Evolutionary conservation across 2,888 invertebrate genomes (phyloP), one percentile per base, ranked within the genome.

Genomic region (Drosophila monieri): DNA sequence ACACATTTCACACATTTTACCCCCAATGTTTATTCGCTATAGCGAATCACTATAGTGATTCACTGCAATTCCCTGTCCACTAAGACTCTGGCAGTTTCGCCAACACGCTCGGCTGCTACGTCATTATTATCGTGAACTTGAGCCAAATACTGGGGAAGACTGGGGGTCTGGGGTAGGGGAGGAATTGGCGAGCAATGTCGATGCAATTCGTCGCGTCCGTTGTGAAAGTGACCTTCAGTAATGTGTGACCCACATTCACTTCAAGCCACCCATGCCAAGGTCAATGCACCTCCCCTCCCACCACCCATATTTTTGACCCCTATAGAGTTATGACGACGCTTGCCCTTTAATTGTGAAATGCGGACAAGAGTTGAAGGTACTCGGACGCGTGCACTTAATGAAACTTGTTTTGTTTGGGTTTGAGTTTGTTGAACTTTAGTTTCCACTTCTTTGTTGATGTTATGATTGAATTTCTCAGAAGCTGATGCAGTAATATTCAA

Each of bases 341-440:
- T 51, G 55, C 21, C n/a, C 44, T 60, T 47, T 52, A 71, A 53
- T 78, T 73, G 70, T 72, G 85, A 80, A 80, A 85, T 85, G 59
- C 27, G 5, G 14, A 3, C 15, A 27, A 43, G 51, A 39, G n/a
- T 52, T 9, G 41, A 18, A 21, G 14, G 18, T 32, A 44, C 54
- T 35, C 30, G 21, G 35, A 56, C 37, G 21, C 8, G 21, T 68
- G 55, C 56, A 73, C 41, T 74, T 39, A 21, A 25, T 3, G 41
- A 57, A 85, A 72, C 80, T 47, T 53, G 78, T 73, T 67, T 76
- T 71, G 51, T 32, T 55, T 62, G 51, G 41, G 14, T 47, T 23
- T 62, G 58, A 56, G 65, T 15, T 48, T 53, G 59, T 49, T 77
- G 84, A 83, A 79, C 77, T 41, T 46, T 23, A 54, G 49, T 49